phyloP scores from a whole-genome alignment of 2,113 vertebrate genomes.

The Gallinago undulata region DNA sequence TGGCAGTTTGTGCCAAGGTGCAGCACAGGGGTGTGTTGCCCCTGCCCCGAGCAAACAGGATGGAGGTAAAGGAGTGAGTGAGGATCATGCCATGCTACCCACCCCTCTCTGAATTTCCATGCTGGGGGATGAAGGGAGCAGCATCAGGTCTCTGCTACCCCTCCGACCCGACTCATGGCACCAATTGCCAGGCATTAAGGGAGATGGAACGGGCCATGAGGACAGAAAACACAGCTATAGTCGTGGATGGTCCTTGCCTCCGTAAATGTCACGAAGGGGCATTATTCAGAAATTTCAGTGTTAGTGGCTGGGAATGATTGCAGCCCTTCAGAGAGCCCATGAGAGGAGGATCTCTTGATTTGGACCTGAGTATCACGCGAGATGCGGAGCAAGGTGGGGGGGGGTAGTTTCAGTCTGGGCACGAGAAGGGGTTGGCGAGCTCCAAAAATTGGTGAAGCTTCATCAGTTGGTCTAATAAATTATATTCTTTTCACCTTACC shows the following conservation, averaged over 20 bases:
- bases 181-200: accelerated
- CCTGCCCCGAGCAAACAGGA: not conserved
- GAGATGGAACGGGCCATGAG: not conserved
- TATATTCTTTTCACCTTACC: not conserved
- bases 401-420: not conserved
- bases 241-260: not conserved
- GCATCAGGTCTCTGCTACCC: not conserved
- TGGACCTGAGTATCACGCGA: accelerated
- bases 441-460: not conserved
- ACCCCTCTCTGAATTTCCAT: not conserved
- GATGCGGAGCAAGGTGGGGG: accelerated
- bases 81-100: accelerated
- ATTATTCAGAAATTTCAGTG: not conserved
- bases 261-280: not conserved
- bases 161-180: not conserved
- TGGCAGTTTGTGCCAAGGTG: not conserved
- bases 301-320: not conserved
- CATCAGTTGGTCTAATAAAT: not conserved
- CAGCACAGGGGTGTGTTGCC: not conserved
- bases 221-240: not conserved
- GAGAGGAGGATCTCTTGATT: not conserved
- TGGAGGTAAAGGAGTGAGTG: not conserved
- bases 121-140: not conserved
- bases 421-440: not conserved
- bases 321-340: not conserved